Evolutionary conservation across 2,797 vertebrate genomes (phyloP), one percentile per base, ranked within the genome.

Genomic region (Gallinago nigripennis): DNA sequence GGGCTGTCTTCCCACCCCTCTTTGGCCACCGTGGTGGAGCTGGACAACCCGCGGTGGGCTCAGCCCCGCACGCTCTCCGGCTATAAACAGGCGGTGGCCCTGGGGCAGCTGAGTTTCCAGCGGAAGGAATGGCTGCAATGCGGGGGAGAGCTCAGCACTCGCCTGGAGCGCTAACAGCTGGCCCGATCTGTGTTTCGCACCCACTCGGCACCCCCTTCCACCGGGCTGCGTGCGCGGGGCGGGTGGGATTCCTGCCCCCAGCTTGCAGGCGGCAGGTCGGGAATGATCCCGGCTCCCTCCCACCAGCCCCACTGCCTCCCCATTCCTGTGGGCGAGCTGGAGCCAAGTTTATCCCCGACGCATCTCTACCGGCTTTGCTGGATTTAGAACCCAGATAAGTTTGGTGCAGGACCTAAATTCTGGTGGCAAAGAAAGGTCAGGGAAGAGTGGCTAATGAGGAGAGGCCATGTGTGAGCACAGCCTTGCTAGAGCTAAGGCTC

Each of bases 41-140:
- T 2, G 3, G 30, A 35, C 64, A 83, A 68, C 68, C 64, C 1
- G 1, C 0, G 20, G 69, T 41, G 45, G 14, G 72, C 57, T 88
- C 87, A 33, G 63, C 37, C 43, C 57, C 15, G 1, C 6, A 16
- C 0, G 1, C 68, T 50, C n/a, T 48, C 20, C 4, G 7, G 87
- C 96, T 80, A 80, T 94, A 90, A 96, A 97, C 96, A 97, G 96
- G 77, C 77, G 2, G 16, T 39, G 76, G 77, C 64, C 35, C 8
- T 0, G 48, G 45, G 86, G 93, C 88, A 60, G 60, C 85, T 28
- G 82, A 82, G 89, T 93, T 94, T 94, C 81, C 95, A 89, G 43
- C 24, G 25, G 94, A 95, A 96, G 96, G 97, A 98, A 98, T 98
- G 97, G 96, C 86, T 86, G 95, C 96, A 97, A 98, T 98, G 98